phyloP scores from a whole-genome alignment of 2,797 vertebrate genomes.

The Atherinosoma microstoma region DNA sequence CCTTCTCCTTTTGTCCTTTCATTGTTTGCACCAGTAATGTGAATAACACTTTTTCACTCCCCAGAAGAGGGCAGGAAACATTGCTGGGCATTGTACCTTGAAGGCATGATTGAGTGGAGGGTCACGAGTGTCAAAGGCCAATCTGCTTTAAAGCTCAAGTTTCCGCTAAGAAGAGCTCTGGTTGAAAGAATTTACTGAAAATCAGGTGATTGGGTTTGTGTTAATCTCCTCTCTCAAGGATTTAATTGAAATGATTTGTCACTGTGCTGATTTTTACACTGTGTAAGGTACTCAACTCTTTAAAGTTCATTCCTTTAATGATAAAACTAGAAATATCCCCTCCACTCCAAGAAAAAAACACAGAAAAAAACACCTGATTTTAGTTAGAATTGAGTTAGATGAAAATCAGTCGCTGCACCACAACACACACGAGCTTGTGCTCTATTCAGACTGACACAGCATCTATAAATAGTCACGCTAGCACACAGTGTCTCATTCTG shows the following conservation, averaged over 20 bases:
- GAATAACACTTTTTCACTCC: not conserved
- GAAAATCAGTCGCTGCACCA: constrained; percentile 45
- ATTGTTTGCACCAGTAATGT: constrained; percentile 24
- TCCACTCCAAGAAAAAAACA: constrained; percentile 2
- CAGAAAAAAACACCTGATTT: constrained; percentile 17
- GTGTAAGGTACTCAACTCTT: constrained; percentile 23
- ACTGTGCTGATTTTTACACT: constrained; percentile 8
- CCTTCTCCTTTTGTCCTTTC: constrained; percentile 4
- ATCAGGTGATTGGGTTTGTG: constrained; percentile 29
- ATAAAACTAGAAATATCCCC: constrained; percentile 46
- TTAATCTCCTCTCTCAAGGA: constrained; percentile 19
- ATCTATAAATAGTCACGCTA: constrained; percentile 65
- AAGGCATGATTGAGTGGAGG: constrained; percentile 2
- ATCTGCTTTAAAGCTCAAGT: constrained; percentile 44
- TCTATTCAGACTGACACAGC: constrained; percentile 54
- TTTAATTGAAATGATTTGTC: constrained; percentile 36
- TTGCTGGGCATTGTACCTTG: constrained; percentile 71
- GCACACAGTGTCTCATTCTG: constrained; percentile 25
- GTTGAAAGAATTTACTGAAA: constrained; percentile 16
- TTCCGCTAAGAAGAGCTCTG: constrained; percentile 8
- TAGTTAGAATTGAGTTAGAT: constrained; percentile 35
- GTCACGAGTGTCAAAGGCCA: constrained; percentile 46
- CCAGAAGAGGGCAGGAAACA: constrained; percentile 75
- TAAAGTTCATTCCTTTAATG: constrained; percentile 19
- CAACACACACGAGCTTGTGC: constrained; percentile 48